These are phyloP conservation scores for Melinaea menophilus DNA, from an alignment of 2,888 invertebrate species.

Conservation along the genomic window DNA sequence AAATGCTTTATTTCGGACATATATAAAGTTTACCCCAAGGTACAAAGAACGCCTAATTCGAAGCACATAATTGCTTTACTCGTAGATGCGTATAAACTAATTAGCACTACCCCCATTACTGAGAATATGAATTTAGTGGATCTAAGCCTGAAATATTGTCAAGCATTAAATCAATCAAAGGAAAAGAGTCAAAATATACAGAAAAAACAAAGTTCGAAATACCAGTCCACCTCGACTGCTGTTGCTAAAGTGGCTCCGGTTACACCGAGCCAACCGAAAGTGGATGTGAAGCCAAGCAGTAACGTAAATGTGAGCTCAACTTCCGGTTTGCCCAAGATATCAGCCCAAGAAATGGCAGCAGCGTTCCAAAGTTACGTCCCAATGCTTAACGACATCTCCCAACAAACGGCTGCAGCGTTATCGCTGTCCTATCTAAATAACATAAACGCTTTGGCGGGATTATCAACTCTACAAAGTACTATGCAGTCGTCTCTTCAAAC, in stretches of 20 bases:
- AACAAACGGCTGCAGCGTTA: constrained; percentile 63
- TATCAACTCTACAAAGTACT: constrained; percentile 51
- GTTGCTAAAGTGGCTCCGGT: constrained; percentile 38
- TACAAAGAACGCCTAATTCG: constrained; percentile 78
- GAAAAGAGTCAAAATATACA: constrained; percentile 61
- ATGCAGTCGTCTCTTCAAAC: constrained; percentile 52
- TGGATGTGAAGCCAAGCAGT: constrained; percentile 39
- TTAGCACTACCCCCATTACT: constrained; percentile 78
- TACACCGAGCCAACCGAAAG: constrained; percentile 37
- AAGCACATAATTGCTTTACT: constrained; percentile 82
- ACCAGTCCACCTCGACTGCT: constrained; percentile 35
- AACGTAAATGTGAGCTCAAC: constrained; percentile 29
- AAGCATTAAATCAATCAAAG: constrained; percentile 76
- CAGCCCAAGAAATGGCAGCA: constrained; percentile 58
- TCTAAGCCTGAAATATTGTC: constrained; percentile 83
- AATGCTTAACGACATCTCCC: constrained; percentile 58
- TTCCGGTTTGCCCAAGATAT: constrained; percentile 53
- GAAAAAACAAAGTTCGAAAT: constrained; percentile 57
- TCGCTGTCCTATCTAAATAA: constrained; percentile 61
- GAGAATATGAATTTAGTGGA: constrained; percentile 82
- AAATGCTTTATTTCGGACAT: constrained; percentile 76
- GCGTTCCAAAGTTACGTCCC: constrained; percentile 65
- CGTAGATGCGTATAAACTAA: constrained; percentile 83
- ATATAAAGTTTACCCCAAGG: constrained; percentile 83
- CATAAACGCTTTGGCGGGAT: constrained; percentile 58